phyloP scores from a whole-genome alignment of 2,113 vertebrate species.

The Psilopsiagon aymara region DNA sequence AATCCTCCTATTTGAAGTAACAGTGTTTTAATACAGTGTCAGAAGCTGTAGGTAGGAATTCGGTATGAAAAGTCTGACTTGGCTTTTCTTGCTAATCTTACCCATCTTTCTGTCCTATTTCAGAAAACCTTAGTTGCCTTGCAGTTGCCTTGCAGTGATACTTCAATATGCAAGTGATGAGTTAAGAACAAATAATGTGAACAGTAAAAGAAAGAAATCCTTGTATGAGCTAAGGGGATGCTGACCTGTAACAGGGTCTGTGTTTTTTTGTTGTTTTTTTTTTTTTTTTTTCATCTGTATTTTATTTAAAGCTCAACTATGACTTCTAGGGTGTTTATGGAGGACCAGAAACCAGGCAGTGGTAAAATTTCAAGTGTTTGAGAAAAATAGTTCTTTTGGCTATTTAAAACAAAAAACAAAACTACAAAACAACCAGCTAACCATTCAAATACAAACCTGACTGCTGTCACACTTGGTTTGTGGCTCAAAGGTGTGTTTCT shows the following conservation, averaged over 20 bases:
- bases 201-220: not conserved
- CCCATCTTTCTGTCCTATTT: not conserved
- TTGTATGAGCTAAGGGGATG: not conserved
- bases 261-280: not conserved
- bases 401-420: not conserved
- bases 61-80: not conserved
- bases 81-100: not conserved
- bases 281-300: not conserved
- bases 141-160: not conserved
- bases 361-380: not conserved
- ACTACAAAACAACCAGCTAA: not conserved
- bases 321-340: not conserved
- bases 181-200: not conserved
- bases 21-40: not conserved
- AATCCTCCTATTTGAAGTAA: not conserved
- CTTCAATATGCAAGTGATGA: not conserved
- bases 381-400: not conserved
- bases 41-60: not conserved
- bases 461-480: not conserved
- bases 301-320: not conserved
- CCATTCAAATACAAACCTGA: not conserved
- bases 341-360: not conserved
- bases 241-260: not conserved
- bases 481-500: not conserved
- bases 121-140: not conserved